These are phyloP conservation scores for Spodoptera exigua DNA, from an alignment of 2,888 invertebrate species.

Conservation along the genomic window DNA sequence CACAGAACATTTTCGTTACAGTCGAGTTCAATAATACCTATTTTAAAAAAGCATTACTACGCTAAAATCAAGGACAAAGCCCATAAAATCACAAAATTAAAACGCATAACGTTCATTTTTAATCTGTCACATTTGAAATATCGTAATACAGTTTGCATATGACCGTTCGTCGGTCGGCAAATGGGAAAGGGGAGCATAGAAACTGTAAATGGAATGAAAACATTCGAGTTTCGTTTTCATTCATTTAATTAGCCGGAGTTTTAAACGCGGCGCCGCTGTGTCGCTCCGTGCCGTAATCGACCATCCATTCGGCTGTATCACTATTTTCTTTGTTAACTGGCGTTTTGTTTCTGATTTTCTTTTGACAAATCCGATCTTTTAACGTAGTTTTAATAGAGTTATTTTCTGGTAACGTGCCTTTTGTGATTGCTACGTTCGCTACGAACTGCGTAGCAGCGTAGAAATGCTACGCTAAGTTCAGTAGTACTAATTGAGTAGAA, in stretches of 20 bases:
- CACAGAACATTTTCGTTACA: not conserved
- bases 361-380: constrained; percentile 53
- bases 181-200: constrained; percentile 70
- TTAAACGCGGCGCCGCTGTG: constrained; percentile 81
- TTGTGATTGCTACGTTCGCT: constrained; percentile 21
- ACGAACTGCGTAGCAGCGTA: constrained; percentile 17
- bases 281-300: constrained; percentile 74
- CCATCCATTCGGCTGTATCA: constrained; percentile 74
- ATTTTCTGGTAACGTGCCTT: constrained; percentile 13
- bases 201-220: constrained; percentile 87
- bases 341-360: constrained; percentile 54
- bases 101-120: constrained; percentile 57
- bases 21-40: constrained; percentile 1
- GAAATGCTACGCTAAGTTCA: constrained; percentile 9
- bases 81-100: constrained; percentile 51
- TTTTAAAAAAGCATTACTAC: constrained; percentile 5
- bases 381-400: constrained; percentile 41
- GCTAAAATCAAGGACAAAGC: constrained; percentile 19
- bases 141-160: constrained; percentile 76
- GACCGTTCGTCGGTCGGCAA: constrained; percentile 67
- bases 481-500: not conserved
- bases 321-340: constrained; percentile 62
- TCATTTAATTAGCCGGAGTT: constrained; percentile 86
- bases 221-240: constrained; percentile 87
- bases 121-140: constrained; percentile 67